Evolutionary conservation across 2,888 invertebrate species (phyloP), one percentile per base, ranked within the genome.

Genomic region (Allacma fusca): DNA sequence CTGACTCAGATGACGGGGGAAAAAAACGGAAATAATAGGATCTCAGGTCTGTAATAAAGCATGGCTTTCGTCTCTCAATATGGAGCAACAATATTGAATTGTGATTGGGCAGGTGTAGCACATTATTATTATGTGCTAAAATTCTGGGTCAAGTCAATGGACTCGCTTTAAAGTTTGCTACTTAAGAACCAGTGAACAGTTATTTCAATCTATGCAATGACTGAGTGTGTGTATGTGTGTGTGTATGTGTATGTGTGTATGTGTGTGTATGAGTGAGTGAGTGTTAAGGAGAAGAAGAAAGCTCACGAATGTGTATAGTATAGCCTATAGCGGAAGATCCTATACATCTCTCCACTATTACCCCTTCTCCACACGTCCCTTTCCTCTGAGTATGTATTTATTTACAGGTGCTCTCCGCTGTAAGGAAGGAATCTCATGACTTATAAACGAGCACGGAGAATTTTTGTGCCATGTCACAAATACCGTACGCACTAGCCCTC

Each of bases 381-480:
- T n/a, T n/a, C n/a, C n/a, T n/a, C n/a, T n/a, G n/a, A n/a, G n/a
- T n/a, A n/a, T n/a, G n/a, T n/a, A n/a, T n/a, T n/a, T n/a, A n/a
- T n/a, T n/a, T n/a, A n/a, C n/a, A n/a, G n/a, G n/a, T n/a, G n/a
- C n/a, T n/a, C n/a, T n/a, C n/a, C n/a, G n/a, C n/a, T n/a, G n/a
- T n/a, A n/a, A n/a, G n/a, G n/a, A n/a, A n/a, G n/a, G 40, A 40
- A 40, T 5, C 40, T 13, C 40, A 40, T 5, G 40, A 5, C 2
- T 62, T 62, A 59, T 23, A 62, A 62, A 26, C 23, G 24, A 26
- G 24, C 1, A 26, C 62, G 23, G 16, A 24, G 62, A 62, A 23
- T 62, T 62, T 62, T 62, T 62, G 62, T 62, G 62, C 62, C 62
- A 26, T 62, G 62, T 62, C 62, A 62, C 62, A 62, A 62, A 62